Conservation (phyloP, 2,888 invertebrate species). For the Protodeltote pygarga region DNA sequence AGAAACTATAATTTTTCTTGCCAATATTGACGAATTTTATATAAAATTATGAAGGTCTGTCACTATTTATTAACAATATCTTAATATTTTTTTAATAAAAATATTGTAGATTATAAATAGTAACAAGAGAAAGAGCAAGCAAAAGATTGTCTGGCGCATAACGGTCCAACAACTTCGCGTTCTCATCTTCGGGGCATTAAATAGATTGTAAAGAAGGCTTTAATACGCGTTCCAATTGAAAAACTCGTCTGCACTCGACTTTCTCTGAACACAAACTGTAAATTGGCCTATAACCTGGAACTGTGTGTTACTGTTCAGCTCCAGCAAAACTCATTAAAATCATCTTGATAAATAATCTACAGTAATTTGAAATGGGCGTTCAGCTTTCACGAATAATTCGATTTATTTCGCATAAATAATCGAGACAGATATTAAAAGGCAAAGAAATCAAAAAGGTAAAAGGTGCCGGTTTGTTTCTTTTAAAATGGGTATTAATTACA, state of each 20-base stretch:
- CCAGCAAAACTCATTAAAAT: constrained; percentile 39
- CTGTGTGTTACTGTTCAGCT: constrained; percentile 41
- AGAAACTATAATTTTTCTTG: no score
- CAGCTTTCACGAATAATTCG: constrained; percentile 1
- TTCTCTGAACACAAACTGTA: constrained; percentile 48
- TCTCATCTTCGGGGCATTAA: constrained; percentile 44
- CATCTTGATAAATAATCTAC: constrained; percentile 22
- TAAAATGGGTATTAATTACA: constrained; percentile 7
- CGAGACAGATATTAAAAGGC: constrained; percentile 5
- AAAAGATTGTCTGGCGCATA: constrained; percentile 18
- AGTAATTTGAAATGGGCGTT: constrained; percentile 29
- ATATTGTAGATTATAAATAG: not conserved
- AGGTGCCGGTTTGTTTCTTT: not conserved
- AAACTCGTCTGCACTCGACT: constrained; percentile 51
- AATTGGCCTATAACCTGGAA: constrained; percentile 35
- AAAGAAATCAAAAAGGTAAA: constrained; percentile 13
- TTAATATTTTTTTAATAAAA: not conserved
- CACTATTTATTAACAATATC: no score
- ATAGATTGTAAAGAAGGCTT: constrained; percentile 52
- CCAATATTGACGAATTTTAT: no score
- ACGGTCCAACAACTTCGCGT: constrained; percentile 34
- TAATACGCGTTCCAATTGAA: constrained; percentile 50
- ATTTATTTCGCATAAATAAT: constrained; percentile 29
- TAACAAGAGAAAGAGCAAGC: constrained; percentile 5
- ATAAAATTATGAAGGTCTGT: no score